phyloP scores from a whole-genome alignment of 2,797 vertebrate genomes.

The Zenarchopterus dispar region DNA sequence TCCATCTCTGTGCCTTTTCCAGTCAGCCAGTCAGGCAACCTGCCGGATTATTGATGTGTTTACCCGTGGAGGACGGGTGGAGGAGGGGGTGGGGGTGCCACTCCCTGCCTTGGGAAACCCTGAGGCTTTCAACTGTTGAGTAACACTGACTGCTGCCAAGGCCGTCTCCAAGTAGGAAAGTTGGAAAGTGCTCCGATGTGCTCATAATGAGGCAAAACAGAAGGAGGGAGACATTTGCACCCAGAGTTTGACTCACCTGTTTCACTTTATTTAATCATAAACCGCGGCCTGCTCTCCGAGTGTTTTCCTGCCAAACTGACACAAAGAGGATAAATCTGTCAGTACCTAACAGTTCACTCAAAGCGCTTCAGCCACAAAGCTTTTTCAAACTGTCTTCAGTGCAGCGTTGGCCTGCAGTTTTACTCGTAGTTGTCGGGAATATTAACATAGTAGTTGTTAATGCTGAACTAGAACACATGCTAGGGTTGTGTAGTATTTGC shows the following conservation, averaged over 20 bases:
- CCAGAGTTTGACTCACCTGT: constrained; percentile 30
- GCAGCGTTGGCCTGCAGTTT: not conserved
- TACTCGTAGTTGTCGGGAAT: too few species aligned
- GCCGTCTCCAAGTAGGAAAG: constrained; percentile 39
- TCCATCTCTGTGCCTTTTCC: constrained; percentile 48
- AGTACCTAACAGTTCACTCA: constrained; percentile 9
- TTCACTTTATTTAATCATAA: constrained; percentile 35
- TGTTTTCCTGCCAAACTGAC: constrained; percentile 18
- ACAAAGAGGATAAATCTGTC: constrained; percentile 22
- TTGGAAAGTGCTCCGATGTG: constrained; percentile 35
- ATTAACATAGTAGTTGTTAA: too few species aligned
- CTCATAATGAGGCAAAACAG: constrained; percentile 40
- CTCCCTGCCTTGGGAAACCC: constrained; percentile 67
- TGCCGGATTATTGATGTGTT: constrained; percentile 73
- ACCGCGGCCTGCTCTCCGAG: not conserved
- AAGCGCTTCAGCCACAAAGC: not conserved
- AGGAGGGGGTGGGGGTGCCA: constrained; percentile 37
- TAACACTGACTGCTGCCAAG: constrained; percentile 55
- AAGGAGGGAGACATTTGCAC: constrained; percentile 18
- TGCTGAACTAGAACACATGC: too few species aligned
- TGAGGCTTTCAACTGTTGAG: constrained; percentile 66
- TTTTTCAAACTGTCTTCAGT: not conserved
- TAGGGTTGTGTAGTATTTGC: too few species aligned
- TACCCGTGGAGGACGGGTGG: constrained; percentile 41
- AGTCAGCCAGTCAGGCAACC: constrained; percentile 61